Percentiles rank a stretch among this genome's conserved stretches.
Evolutionary conservation across 2,113 vertebrate species (phyloP).

Genomic region (Asarcornis scutulata): DNA sequence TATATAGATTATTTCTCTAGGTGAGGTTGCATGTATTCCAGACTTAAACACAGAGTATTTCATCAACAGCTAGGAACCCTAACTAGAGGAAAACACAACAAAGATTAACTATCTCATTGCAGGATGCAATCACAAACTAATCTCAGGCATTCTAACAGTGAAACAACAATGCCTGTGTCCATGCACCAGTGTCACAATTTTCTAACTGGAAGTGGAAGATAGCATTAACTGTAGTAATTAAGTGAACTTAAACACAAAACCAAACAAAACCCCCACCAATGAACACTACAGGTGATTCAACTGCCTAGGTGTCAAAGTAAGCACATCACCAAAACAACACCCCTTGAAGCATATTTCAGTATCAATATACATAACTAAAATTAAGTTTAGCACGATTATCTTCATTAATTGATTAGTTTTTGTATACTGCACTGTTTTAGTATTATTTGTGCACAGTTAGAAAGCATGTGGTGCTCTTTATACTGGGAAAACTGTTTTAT

Average conservation of each 20-base stretch:
- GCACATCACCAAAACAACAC: neutral
- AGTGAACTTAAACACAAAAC: neutral
- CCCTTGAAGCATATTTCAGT: neutral
- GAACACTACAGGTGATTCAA: neutral
- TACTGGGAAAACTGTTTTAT: neutral
- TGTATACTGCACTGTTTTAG: neutral
- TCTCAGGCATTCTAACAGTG: neutral
- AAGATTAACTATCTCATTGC: neutral
- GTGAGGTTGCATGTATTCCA: neutral
- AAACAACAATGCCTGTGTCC: neutral
- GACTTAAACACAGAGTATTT: neutral
- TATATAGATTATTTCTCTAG: neutral
- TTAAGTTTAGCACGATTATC: neutral
- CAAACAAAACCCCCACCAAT: neutral
- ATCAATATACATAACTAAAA: neutral
- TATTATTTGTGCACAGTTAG: neutral
- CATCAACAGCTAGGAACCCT: fast-evolving
- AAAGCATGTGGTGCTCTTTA: neutral
- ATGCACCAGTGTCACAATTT: neutral
- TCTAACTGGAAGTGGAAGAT: neutral
- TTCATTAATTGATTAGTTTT: neutral
- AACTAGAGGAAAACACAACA: neutral
- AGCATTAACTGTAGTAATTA: neutral
- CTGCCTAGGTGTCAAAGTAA: neutral
- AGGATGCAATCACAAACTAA: neutral